A percentile compares a stretch with the other conserved stretches of the same genome.
These are phyloP conservation scores for Tor tambroides DNA, from an alignment of 2,113 vertebrate genomes.

Conservation along the genomic window DNA sequence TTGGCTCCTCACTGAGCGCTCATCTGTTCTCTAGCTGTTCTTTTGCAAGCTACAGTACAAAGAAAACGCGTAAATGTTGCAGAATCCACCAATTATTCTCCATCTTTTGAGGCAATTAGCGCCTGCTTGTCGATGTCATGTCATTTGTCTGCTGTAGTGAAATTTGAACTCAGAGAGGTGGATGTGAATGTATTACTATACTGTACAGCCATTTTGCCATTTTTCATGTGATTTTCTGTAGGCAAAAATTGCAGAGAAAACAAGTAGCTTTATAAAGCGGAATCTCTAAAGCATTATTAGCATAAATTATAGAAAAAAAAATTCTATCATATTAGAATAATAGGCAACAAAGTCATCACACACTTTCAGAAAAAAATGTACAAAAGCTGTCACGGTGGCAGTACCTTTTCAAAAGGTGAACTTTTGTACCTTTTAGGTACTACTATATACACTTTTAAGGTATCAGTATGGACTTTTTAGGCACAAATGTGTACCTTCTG, in stretches of 20 bases:
- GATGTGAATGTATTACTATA: not conserved
- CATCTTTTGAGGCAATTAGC: conserved; percentile 42
- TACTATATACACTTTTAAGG: too few species aligned
- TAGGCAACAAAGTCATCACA: too few species aligned
- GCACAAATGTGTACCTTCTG: too few species aligned
- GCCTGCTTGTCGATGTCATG: conserved; percentile 25
- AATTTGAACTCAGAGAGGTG: conserved; percentile 7
- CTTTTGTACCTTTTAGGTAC: too few species aligned
- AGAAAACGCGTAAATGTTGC: conserved; percentile 19
- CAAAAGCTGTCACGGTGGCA: too few species aligned
- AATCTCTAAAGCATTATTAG: not conserved
- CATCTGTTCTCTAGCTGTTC: conserved; percentile 52
- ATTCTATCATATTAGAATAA: too few species aligned
- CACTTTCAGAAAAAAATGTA: too few species aligned
- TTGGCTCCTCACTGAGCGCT: conserved; percentile 14
- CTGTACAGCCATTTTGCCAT: not conserved
- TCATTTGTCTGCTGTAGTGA: not conserved
- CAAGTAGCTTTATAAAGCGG: not conserved
- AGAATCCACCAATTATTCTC: conserved; percentile 30
- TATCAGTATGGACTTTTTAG: too few species aligned
- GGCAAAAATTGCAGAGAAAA: not conserved
- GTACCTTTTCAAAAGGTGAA: too few species aligned
- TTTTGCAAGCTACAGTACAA: conserved; percentile 33
- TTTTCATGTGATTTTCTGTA: too few species aligned
- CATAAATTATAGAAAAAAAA: too few species aligned